phyloP scores from a whole-genome alignment of 2,888 invertebrate genomes.

The Suillia variegata region DNA sequence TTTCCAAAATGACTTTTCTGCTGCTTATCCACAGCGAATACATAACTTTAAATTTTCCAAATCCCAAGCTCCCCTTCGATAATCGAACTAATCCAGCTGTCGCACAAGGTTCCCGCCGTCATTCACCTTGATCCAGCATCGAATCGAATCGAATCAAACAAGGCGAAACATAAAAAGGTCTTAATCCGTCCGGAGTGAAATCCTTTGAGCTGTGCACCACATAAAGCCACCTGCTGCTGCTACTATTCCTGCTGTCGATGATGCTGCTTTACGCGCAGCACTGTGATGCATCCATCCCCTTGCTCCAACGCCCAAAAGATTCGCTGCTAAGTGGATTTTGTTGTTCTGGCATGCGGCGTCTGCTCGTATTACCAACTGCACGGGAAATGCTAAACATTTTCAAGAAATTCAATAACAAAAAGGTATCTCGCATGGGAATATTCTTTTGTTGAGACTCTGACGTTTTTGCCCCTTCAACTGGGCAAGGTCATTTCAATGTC shows the following conservation, averaged over 20 bases:
- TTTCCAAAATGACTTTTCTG: no score
- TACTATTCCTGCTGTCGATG: background rate
- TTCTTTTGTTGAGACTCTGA: background rate
- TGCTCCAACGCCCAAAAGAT: background rate
- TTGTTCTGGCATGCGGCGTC: constrained; percentile 12
- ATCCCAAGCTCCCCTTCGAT: background rate
- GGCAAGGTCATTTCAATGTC: background rate
- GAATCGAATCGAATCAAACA: background rate
- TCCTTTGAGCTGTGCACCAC: background rate
- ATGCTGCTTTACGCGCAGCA: background rate
- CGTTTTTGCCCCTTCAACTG: background rate
- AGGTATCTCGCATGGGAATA: background rate
- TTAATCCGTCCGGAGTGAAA: background rate
- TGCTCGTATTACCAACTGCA: background rate
- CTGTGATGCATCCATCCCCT: background rate
- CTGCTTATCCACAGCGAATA: no score
- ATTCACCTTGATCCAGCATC: background rate
- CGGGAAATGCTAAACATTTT: background rate
- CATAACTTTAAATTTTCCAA: background rate
- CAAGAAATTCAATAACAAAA: background rate
- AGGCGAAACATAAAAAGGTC: background rate
- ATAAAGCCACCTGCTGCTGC: constrained; percentile 17
- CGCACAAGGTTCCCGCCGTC: background rate
- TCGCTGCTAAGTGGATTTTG: constrained; percentile 12
- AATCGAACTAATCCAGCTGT: background rate